Base-by-base conservation (phyloP, 2,797 vertebrate genomes). In the Sebastes paucispinis region DNA sequence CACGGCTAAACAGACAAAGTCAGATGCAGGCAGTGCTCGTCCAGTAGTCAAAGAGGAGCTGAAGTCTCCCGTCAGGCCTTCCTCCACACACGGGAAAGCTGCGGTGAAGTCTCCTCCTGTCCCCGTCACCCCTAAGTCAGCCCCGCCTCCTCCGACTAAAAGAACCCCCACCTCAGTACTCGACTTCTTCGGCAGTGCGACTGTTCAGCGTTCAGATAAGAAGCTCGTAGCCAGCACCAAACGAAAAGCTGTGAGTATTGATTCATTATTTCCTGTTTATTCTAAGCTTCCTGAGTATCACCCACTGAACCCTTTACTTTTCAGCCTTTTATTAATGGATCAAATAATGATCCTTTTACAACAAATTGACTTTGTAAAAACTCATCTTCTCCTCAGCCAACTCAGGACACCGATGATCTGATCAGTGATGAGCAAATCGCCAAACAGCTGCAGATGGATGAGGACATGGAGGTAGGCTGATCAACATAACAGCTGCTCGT, bases 211-310 rank as follows among this genome's bases (percentile, higher is more conserved):
- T 58, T 99, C 98, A 0, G 96, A 96, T 10, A 98, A 97, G 92
- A 99, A 98, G 89, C 96, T 99, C 82, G 98, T 99, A 25, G 95
- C 97, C 72, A 98, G 96, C 91, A 73, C 83, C 65, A 99, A 97
- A 91, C 95, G 96, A 75, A 98, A 97, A 92, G 95, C 96, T 62
- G 98, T 99, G 86, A 96, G 97, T 96, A 20, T 0, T 50, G 47
- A 32, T 69, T 5, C 0, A 36, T 62, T 36, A 14, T 31, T 16
- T 63, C 2, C 10, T 27, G 27, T 27, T 5, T 27, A 20, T 52
- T 31, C 14, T 3, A 16, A 0, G 5, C 10, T 50, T 27, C 18
- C 13, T 47, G 14, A 27, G 12, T 62, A 1, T 29, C 6, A 16
- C 4, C 5, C 57, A 55, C 12, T 66, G 2, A 75, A 57, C 24